These are phyloP conservation scores for Abrostola tripartita DNA, from an alignment of 2,888 invertebrate genomes.

Conservation along the genomic window DNA sequence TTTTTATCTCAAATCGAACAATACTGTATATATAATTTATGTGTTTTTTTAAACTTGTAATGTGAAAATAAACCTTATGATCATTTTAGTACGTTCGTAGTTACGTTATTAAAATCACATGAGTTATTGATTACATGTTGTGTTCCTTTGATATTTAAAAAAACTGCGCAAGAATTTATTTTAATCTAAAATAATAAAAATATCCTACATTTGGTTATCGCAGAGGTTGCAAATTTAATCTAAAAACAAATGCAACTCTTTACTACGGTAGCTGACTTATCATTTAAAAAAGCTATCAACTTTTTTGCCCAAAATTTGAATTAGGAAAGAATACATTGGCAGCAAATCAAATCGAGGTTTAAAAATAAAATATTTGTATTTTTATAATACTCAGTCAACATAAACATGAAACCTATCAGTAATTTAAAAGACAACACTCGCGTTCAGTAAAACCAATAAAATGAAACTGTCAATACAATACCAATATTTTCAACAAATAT, in stretches of 20 bases:
- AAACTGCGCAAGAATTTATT: no score
- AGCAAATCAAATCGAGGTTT: not conserved
- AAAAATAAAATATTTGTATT: constrained; percentile 4
- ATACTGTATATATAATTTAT: not conserved
- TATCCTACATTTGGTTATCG: no score
- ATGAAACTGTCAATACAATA: constrained; percentile 22
- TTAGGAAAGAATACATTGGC: not conserved
- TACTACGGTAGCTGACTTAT: no score
- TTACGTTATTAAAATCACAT: no score
- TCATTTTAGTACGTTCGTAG: no score
- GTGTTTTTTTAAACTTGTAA: constrained; percentile 27
- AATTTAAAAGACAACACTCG: constrained; percentile 27
- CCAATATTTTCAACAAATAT: constrained; percentile 2
- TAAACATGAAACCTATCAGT: constrained; percentile 33
- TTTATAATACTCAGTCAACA: not conserved
- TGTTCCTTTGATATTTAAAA: no score
- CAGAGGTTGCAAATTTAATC: no score
- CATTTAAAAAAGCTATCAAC: no score
- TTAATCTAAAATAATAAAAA: no score
- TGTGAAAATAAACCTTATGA: no score
- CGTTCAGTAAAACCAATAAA: constrained; percentile 25
- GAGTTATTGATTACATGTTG: no score
- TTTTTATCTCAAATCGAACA: constrained; percentile 22
- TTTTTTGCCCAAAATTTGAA: not conserved
- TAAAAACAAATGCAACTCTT: no score